A percentile compares a stretch with the other conserved stretches of the same genome.
These are phyloP conservation scores for Cavia porcellus DNA, from an alignment of 2,113 vertebrate species.

Conservation along the genomic window DNA sequence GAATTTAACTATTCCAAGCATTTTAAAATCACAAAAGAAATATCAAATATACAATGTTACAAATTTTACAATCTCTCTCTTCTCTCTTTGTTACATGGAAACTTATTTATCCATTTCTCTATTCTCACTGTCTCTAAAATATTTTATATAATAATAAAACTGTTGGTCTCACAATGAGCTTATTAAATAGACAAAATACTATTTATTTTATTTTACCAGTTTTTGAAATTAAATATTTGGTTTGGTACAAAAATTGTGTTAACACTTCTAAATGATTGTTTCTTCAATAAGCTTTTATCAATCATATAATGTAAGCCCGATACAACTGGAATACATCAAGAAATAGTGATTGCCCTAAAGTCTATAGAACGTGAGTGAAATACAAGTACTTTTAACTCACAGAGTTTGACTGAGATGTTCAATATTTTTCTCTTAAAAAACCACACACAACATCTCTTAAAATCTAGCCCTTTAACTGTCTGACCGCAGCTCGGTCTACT, in stretches of 20 bases:
- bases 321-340: not conserved
- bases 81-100: rapidly evolving
- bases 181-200: not conserved
- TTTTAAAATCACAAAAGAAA: not conserved
- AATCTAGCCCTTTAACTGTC: not conserved
- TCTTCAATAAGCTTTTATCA: not conserved
- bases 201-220: not conserved
- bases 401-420: not conserved
- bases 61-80: not conserved
- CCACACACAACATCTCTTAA: not conserved
- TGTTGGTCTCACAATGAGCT: not conserved
- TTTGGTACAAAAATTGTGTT: not conserved
- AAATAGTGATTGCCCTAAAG: not conserved
- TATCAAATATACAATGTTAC: not conserved
- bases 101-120: not conserved
- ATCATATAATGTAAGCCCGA: not conserved
- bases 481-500: not conserved
- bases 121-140: not conserved
- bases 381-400: not conserved
- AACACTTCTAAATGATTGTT: not conserved
- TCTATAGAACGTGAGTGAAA: not conserved
- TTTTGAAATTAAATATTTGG: constrained; percentile 11
- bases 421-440: not conserved
- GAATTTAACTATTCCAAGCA: not conserved
- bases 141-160: not conserved